Percentiles rank a stretch among this genome's conserved stretches.
phyloP scores from a whole-genome alignment of 2,888 invertebrate species.

The Rhingia campestris region DNA sequence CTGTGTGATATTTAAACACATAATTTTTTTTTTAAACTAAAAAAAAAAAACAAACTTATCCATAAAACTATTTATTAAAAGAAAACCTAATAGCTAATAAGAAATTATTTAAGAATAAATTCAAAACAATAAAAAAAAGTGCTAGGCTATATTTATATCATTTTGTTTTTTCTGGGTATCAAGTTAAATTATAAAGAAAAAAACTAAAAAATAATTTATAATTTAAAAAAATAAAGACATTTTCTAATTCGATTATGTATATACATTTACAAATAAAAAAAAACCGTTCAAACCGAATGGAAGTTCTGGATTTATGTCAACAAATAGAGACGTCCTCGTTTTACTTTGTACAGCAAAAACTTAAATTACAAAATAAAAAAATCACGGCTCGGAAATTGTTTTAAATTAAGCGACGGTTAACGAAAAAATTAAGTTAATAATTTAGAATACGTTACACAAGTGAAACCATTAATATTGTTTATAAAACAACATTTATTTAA shows the following conservation, averaged over 20 bases:
- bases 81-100: constrained; percentile 1
- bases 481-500: constrained; percentile 44
- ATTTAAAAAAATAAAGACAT: constrained; percentile 26
- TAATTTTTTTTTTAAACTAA: constrained; percentile 23
- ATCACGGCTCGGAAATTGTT: constrained; percentile 33
- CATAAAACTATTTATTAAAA: constrained; percentile 24
- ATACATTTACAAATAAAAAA: constrained; percentile 26
- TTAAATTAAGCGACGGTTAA: constrained; percentile 16
- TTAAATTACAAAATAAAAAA: constrained; percentile 25
- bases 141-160: constrained; percentile 58
- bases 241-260: constrained; percentile 35
- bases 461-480: constrained; percentile 46
- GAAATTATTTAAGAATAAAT: constrained; percentile 10
- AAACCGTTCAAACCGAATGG: constrained; percentile 49
- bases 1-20: constrained; percentile 29
- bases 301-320: constrained; percentile 59
- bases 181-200: constrained; percentile 34
- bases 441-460: constrained; percentile 38
- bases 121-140: constrained; percentile 26
- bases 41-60: constrained; percentile 17
- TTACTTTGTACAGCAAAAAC: constrained; percentile 42
- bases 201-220: constrained; percentile 39
- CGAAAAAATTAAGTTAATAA: constrained; percentile 28
- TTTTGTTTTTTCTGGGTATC: constrained; percentile 65
- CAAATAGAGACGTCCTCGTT: constrained; percentile 5